Evolutionary conservation across 2,113 vertebrate species (phyloP), one percentile per base, ranked within the genome.

Genomic region (Carlito syrichta): DNA sequence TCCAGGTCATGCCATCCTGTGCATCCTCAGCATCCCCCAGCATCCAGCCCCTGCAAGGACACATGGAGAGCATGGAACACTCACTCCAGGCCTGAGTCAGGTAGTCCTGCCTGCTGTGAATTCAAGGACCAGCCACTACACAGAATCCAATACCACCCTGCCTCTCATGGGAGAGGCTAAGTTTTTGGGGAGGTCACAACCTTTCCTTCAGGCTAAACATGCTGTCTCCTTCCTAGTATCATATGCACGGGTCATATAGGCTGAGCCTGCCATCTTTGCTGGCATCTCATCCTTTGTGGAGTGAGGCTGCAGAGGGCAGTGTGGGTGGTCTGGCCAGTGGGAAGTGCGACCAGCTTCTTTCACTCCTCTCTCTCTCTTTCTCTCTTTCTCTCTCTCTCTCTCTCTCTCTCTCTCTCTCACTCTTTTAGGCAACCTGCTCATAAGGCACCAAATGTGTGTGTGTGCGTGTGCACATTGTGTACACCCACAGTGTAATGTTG

Each of bases 311-410:
- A 5, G 56, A 4, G 63, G 50, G 19, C 20, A 16, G 30, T 32
- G 43, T 63, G 56, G 25, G 27, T 54, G 9, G n/a, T 30, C 14
- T 13, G 74, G 30, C 30, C 27, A 2, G 45, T 3, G 8, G 14
- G 17, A 30, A 19, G 3, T 10, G 11, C 74, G 1, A 0, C 2
- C 2, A 62, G 71, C 45, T 8, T 38, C 78, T 1, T 1, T n/a
- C 17, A n/a, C n/a, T 43, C 32, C 40, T 45, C 40, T 56, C n/a
- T n/a, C n/a, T n/a, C n/a, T n/a, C n/a, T n/a, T n/a, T n/a, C n/a
- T n/a, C n/a, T n/a, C n/a, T n/a, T n/a, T n/a, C n/a, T n/a, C n/a
- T n/a, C n/a, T n/a, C n/a, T n/a, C n/a, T n/a, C n/a, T n/a, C n/a
- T n/a, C n/a, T n/a, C n/a, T n/a, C n/a, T n/a, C n/a, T n/a, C n/a